Evolutionary conservation across 1,140 invertebrate species (phyloP), one percentile per base, ranked within the genome.

Genomic region (Trichoplusia ni): DNA sequence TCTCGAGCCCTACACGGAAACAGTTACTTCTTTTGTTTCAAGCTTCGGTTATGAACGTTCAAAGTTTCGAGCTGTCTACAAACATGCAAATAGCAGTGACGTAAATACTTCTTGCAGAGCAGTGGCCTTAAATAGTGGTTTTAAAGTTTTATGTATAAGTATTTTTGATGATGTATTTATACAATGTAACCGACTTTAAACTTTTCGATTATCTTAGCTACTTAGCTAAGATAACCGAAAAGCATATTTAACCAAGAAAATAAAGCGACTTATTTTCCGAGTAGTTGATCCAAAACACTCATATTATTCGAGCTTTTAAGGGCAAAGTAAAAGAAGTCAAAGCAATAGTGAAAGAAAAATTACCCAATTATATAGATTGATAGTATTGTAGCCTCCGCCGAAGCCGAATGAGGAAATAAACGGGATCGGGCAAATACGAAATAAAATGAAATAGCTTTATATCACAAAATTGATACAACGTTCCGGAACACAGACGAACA

Each of bases 31-130:
- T 60, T 47, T 54, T 44, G 58, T 61, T 51, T 47, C 37, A 60
- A 33, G 42, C 56, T 47, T 60, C 56, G 27, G 29, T 60, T 60
- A 60, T 60, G 56, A 60, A 60, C 56, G 56, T 29, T 60, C 47
- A 47, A 33, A 59, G n/a, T 60, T 60, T 60, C n/a, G 19, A 60
- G 40, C 35, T 47, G 46, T 21, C 27, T 23, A 35, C 27, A 60
- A 60, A 46, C 27, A 60, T 21, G 2, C 6, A 6, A 6, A 31
- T 47, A 47, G 44, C 13, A n/a, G n/a, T n/a, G n/a, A n/a, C n/a
- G n/a, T n/a, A n/a, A n/a, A n/a, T n/a, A n/a, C n/a, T n/a, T n/a
- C n/a, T n/a, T n/a, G n/a, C n/a, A n/a, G n/a, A n/a, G n/a, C n/a
- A n/a, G n/a, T n/a, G n/a, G n/a, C n/a, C n/a, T n/a, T n/a, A n/a